Conservation (phyloP, 2,797 vertebrate genomes). For the Thalassophryne amazonica region DNA sequence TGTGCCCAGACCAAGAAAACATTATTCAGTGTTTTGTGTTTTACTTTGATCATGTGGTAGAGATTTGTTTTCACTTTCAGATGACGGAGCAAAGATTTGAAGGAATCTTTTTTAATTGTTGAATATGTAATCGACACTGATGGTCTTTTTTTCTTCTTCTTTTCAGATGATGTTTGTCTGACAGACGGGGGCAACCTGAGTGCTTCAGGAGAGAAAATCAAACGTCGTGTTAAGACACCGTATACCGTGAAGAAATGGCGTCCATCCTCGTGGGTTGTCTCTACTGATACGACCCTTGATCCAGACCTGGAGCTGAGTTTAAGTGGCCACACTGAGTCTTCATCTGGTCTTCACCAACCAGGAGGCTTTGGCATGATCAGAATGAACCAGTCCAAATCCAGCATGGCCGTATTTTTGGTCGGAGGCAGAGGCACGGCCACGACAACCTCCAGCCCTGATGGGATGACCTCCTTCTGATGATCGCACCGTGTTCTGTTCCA, state of each 20-base stretch:
- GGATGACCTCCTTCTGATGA: slow-evolving; percentile 87
- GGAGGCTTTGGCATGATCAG: slow-evolving; percentile 56
- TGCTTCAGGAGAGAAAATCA: slow-evolving; percentile 91
- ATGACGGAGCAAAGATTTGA: no score
- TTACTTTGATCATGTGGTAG: no score
- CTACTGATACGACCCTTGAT: slow-evolving; percentile 73
- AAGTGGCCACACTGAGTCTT: slow-evolving; percentile 1
- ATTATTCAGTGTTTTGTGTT: no score
- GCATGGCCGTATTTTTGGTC: slow-evolving; percentile 87
- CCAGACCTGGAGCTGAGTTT: slow-evolving; percentile 83
- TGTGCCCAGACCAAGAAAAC: no score
- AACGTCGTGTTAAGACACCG: slow-evolving; percentile 93
- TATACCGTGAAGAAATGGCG: slow-evolving; percentile 95
- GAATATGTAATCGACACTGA: background rate
- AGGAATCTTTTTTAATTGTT: no score
- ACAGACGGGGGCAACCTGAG: slow-evolving; percentile 74
- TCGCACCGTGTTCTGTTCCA: background rate
- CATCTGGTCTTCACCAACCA: slow-evolving; percentile 28
- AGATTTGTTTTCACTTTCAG: no score
- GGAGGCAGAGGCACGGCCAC: slow-evolving; percentile 84
- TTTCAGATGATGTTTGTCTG: slow-evolving; percentile 22
- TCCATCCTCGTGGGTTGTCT: slow-evolving; percentile 91
- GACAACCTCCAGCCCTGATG: slow-evolving; percentile 80
- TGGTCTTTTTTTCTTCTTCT: background rate
- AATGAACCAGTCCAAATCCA: slow-evolving; percentile 80